Percentiles rank a stretch among this genome's conserved stretches.
Evolutionary conservation across 1,140 invertebrate genomes (phyloP).

Genomic region (Drosophila equinoxialis): DNA sequence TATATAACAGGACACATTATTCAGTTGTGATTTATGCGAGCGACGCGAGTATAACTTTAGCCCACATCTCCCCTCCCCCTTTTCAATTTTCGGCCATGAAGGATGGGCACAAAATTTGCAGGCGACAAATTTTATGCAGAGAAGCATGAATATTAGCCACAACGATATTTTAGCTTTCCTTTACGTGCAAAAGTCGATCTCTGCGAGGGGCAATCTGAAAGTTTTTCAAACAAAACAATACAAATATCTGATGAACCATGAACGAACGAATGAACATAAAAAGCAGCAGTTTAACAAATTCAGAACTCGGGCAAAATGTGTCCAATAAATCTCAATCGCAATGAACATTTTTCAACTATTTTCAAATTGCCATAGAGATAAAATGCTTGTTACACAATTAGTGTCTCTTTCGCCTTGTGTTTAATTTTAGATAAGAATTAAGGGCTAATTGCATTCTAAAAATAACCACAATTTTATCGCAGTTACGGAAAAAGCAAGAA

Average conservation of each 20-base stretch:
- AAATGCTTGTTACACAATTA: no score
- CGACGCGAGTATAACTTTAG: slow-evolving; percentile 8
- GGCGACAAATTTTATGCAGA: slow-evolving; percentile 12
- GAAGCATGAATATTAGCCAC: slow-evolving; percentile 7
- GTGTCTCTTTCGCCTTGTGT: no score
- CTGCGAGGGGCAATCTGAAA: not conserved
- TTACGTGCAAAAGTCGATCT: slow-evolving; percentile 4
- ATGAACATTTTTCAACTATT: not conserved
- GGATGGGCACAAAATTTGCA: slow-evolving; percentile 29
- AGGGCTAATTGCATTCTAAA: no score
- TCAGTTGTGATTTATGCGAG: slow-evolving; percentile 18
- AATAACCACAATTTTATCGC: no score
- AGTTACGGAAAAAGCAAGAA: no score
- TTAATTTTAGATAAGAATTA: no score
- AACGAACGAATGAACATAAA: not conserved
- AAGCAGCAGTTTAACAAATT: no score
- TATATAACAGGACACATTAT: slow-evolving; percentile 6
- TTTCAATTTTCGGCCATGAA: not conserved
- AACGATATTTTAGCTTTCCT: not conserved
- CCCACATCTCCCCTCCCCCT: slow-evolving; percentile 11
- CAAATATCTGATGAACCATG: no score
- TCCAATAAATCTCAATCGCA: no score
- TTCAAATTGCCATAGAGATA: not conserved
- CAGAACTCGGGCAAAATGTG: no score
- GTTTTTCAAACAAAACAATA: no score